Evolutionary conservation across 1,140 invertebrate species (phyloP), one percentile per base, ranked within the genome.

Genomic region (Drosophila takahashii): DNA sequence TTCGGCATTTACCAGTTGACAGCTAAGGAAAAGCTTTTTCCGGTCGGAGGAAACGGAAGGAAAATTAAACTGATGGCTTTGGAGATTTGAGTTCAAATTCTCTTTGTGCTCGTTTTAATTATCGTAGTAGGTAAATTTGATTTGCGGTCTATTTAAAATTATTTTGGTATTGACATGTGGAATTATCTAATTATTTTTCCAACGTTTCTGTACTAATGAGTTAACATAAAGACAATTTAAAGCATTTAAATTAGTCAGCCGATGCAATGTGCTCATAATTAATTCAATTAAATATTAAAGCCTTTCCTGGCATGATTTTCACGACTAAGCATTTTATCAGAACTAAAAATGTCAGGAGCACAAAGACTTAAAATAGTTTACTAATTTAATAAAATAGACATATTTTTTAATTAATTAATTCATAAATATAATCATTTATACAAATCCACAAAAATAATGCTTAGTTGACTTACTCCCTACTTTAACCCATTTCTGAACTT

Each of bases 1-100:
- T 56, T 51, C 53, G 26, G 45, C 44, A 41, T 57, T 75, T 75
- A 73, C 18, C 32, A 61, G 50, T 36, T 71, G 45, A 59, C 37
- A 72, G 69, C 16, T 42, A 18, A 32, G 27, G 27, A 39, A 45
- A 51, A 26, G 37, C 16, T 7, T 51, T 51, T 47, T n/a, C 59
- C 16, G 27, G 37, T 36, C 4, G 34, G n/a, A 15, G 11, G 16
- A 39, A 44, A n/a, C 18, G 34, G 47, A 6, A 1, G 52, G 45
- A 34, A 71, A 74, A 44, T 41, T 48, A 16, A 74, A 56, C 51
- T 34, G 18, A 45, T 56, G 32, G 2, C 18, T 44, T 42, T 15
- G 4, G 5, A 16, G n/a, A 15, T 9, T 36, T 47, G 4, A 50
- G 36, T 18, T 48, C 8, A 34, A 57, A 32, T 34, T 71, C 18